Percentiles rank a stretch among this genome's conserved stretches.
Evolutionary conservation across 2,113 vertebrate species (phyloP).

Genomic region (Plectropomus leopardus): DNA sequence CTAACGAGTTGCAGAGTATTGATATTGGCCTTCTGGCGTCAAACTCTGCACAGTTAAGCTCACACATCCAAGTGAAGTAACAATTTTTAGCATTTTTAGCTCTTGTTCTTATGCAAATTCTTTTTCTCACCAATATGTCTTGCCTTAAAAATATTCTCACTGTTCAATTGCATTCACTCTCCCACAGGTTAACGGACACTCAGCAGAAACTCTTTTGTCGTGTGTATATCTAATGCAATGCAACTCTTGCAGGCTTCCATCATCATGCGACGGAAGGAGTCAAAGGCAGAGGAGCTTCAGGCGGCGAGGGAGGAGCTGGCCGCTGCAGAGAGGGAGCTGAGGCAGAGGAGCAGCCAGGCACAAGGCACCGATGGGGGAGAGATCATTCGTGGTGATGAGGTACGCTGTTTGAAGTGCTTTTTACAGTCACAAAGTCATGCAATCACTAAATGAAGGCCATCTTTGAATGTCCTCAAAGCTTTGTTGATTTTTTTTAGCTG

Average conservation of each 20-base stretch:
- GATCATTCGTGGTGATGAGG: conserved; percentile 92
- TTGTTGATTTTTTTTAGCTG: not conserved
- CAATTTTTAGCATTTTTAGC: not conserved
- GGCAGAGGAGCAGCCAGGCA: conserved; percentile 86
- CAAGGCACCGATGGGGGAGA: conserved; percentile 86
- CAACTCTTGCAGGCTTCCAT: conserved; percentile 90
- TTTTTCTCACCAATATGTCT: not conserved
- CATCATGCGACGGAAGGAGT: conserved; percentile 93
- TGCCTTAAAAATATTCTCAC: no score
- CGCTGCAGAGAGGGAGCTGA: conserved; percentile 86
- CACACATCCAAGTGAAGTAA: not conserved
- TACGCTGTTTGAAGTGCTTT: conserved; percentile 58
- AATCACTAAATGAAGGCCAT: not conserved
- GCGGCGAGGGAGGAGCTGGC: conserved; percentile 92
- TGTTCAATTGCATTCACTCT: no score
- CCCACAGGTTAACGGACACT: not conserved
- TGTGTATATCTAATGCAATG: not conserved
- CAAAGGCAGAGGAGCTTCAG: conserved; percentile 95
- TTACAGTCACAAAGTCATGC: not conserved
- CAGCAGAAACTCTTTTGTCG: not conserved
- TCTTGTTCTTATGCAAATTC: not conserved
- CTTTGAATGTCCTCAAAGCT: not conserved
- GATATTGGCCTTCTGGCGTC: not conserved
- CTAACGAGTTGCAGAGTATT: no score
- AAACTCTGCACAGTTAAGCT: not conserved